Base-by-base conservation (phyloP, 2,113 vertebrate genomes). In the Ammodytes marinus region DNA sequence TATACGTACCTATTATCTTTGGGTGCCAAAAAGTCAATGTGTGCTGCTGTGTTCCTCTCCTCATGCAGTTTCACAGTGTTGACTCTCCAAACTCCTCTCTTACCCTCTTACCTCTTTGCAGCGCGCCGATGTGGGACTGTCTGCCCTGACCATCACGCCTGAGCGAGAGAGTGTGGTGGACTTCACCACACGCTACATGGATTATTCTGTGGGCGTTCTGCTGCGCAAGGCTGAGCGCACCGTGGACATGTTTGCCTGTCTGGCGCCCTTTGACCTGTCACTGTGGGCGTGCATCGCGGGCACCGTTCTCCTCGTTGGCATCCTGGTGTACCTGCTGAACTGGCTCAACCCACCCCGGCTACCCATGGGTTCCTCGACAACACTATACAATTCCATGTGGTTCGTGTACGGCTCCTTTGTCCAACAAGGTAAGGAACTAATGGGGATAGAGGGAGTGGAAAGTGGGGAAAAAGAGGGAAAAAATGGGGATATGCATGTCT, bases 311-410 rank as follows among this genome's bases (percentile, higher is more conserved):
- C 92, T 99, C 2, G 96, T 99, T 50, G 98, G 98, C 69, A 95
- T 99, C 8, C 94, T 99, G 79, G 97, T 99, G 61, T 99, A 99
- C 92, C 95, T 99, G 84, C 94, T 99, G 74, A 99, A 99, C 91
- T 99, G 98, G 98, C 96, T 99, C 76, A 99, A 99, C 89, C 98
- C 98, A 0, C 98, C 98, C 0, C 96, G 98, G 13, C 95, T 99
- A 53, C 98, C 98, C 86, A 98, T 99, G 98, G 98, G 97, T 80
- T 97, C 97, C 2, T 98, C 98, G 5, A 99, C 97, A 17, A 99
- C 98, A 0, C 96, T 99, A 75, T 99, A 99, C 93, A 99, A 99
- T 89, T 99, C 98, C 93, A 99, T 99, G 98, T 99, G 98, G 98
- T 98, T 99, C 66, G 98, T 99, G 75, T 99, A 99, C 0, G 98